Conservation (phyloP, 2,797 vertebrate species). For the Ciconia nigra region DNA sequence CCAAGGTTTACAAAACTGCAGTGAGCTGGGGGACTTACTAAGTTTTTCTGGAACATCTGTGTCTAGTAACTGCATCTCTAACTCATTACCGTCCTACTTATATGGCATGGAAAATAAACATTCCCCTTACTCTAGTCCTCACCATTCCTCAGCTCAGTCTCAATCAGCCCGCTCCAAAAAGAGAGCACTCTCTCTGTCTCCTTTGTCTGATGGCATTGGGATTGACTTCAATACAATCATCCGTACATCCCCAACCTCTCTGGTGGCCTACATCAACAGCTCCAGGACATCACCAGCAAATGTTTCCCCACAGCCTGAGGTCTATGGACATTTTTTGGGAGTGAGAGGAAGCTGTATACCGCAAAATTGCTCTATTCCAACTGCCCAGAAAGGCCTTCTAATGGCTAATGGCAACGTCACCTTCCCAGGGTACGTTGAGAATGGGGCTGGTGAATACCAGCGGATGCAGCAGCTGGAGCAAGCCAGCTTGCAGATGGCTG, state of each 20-base stretch:
- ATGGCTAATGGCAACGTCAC: conserved; percentile 47
- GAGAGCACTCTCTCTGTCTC: conserved; percentile 86
- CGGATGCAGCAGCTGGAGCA: conserved; percentile 84
- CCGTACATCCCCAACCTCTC: conserved; percentile 91
- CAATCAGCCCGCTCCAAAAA: conserved; percentile 82
- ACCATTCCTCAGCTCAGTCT: conserved; percentile 71
- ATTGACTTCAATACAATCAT: conserved; percentile 94
- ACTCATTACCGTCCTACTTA: conserved; percentile 85
- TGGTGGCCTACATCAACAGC: conserved; percentile 93
- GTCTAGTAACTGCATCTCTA: conserved; percentile 77
- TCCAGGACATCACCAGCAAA: conserved; percentile 82
- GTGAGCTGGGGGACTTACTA: conserved; percentile 77
- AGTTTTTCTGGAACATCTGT: conserved; percentile 77
- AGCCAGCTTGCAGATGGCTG: conserved; percentile 67
- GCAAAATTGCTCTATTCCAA: conserved; percentile 64
- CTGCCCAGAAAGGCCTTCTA: conserved; percentile 65
- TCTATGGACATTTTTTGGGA: conserved; percentile 93
- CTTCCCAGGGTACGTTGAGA: conserved; percentile 58
- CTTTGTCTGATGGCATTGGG: conserved; percentile 89
- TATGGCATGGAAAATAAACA: conserved; percentile 79
- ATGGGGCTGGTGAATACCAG: conserved; percentile 59
- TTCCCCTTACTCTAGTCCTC: conserved; percentile 74
- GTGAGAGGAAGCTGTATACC: conserved; percentile 89
- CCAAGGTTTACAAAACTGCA: conserved; percentile 73
- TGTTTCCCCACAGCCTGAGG: conserved; percentile 86